phyloP scores from a whole-genome alignment of 2,113 vertebrate species.

The Amblyopsis rosae region DNA sequence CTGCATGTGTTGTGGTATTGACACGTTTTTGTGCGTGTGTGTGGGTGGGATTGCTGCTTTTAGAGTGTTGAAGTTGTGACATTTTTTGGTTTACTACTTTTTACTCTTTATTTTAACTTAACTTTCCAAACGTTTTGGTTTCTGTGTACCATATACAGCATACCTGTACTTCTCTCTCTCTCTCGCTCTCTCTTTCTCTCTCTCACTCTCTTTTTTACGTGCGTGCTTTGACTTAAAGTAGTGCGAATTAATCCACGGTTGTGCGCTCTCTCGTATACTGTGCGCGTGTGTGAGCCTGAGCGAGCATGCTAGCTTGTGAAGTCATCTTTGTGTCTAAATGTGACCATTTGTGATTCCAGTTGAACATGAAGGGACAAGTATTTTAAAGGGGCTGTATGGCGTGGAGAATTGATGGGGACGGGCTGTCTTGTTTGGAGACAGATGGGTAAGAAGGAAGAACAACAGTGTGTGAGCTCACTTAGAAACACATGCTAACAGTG shows the following conservation, averaged over 20 bases:
- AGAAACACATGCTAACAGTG: neutral
- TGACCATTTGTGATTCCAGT: constrained; percentile 2
- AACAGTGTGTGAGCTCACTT: constrained; percentile 19
- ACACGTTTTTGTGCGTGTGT: constrained; percentile 3
- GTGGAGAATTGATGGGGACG: constrained; percentile 11
- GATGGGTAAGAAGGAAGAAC: constrained; percentile 18
- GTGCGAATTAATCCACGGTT: too few relatives aligned
- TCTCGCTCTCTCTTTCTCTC: too few relatives aligned
- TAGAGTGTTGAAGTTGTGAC: too few relatives aligned
- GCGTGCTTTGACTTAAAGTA: too few relatives aligned
- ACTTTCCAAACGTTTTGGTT: too few relatives aligned
- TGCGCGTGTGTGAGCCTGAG: neutral
- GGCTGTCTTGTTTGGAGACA: constrained; percentile 12
- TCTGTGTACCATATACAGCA: too few relatives aligned
- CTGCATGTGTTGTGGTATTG: neutral
- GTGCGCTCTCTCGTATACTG: too few relatives aligned
- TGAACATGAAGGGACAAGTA: constrained; percentile 43
- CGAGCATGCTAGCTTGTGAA: too few relatives aligned
- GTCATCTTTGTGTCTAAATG: constrained; percentile 10
- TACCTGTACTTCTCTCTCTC: too few relatives aligned
- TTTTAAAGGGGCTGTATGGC: constrained; percentile 2
- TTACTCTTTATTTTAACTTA: too few relatives aligned
- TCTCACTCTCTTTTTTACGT: too few relatives aligned
- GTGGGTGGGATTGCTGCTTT: neutral
- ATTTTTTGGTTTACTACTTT: too few relatives aligned